Base-by-base conservation (phyloP, 2,113 vertebrate genomes). In the Anthoscopus minutus region DNA sequence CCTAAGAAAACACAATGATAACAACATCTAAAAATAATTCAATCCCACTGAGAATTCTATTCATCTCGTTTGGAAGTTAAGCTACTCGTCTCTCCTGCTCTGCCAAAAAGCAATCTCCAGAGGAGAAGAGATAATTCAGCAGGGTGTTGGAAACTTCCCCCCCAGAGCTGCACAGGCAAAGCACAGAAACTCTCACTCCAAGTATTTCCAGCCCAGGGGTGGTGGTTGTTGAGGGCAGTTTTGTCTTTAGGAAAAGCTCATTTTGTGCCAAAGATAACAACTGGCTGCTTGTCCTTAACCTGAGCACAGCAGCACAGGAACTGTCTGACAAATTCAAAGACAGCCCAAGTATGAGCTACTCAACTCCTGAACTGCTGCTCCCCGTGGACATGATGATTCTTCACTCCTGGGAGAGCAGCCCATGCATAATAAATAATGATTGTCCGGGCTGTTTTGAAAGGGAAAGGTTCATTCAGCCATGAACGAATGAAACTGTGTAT, bases 91-190 rank as follows among this genome's bases (percentile, higher is more conserved):
- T 82, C 77, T 67, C 58, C 83, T 3, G 9, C 81, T 96, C 66
- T 90, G 73, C 85, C 86, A 96, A 95, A 86, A 83, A 54, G 51
- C 89, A 50, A 42, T 74, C 37, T 18, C 87, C n/a, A 81, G 62
- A 40, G 74, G 25, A 80, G 69, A 67, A 48, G 65, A 4, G 20
- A 86, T 67, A 56, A 70, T 54, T 80, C 86, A 72, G 57, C 40
- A 60, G 37, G 47, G 19, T 80, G 40, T 5, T 72, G 40, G 53
- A 83, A 83, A 37, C n/a, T 27, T 47, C 57, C 60, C 56, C 56
- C 64, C 71, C 77, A 15, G 2, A 53, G 50, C 47, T 57, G 64
- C 51, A 30, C 3, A 10, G 30, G 35, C 23, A 72, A 73, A 48
- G 50, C 9, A 74, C 3, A 42, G 72, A 48, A 73, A 62, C 50